Evolutionary conservation across 2,113 vertebrate genomes (phyloP).

Genomic region (Myanophis thanlyinensis): DNA sequence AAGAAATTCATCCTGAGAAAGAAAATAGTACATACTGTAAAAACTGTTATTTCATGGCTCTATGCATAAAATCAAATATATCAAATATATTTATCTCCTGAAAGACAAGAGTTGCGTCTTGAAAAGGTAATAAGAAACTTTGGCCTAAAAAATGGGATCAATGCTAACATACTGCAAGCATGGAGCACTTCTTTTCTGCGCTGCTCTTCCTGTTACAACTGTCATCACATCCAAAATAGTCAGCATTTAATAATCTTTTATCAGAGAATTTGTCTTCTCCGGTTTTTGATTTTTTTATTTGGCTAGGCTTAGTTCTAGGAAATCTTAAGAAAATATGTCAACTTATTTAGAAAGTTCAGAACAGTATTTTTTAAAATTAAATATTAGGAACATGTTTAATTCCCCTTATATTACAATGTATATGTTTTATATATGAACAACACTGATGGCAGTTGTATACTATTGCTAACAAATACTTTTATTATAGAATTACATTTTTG

Average conservation of each 20-base stretch:
- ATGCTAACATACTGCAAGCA: neutral
- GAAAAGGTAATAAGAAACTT: neutral
- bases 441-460: neutral
- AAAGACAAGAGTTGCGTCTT: too few species aligned
- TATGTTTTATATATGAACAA: neutral
- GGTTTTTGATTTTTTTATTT: neutral
- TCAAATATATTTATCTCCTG: too few species aligned
- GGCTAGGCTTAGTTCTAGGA: neutral
- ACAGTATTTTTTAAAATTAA: neutral
- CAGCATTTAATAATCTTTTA: neutral
- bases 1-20: neutral
- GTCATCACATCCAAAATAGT: neutral
- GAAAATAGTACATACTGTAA: neutral
- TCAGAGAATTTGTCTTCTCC: neutral
- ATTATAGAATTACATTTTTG: neutral
- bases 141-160: neutral
- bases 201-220: neutral
- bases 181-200: neutral
- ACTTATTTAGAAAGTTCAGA: neutral
- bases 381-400: neutral
- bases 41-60: neutral
- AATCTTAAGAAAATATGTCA: neutral
- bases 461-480: neutral
- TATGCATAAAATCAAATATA: neutral
- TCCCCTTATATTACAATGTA: neutral